Evolutionary conservation across 2,888 invertebrate species (phyloP).

Genomic region (Temnothorax ravouxi): DNA sequence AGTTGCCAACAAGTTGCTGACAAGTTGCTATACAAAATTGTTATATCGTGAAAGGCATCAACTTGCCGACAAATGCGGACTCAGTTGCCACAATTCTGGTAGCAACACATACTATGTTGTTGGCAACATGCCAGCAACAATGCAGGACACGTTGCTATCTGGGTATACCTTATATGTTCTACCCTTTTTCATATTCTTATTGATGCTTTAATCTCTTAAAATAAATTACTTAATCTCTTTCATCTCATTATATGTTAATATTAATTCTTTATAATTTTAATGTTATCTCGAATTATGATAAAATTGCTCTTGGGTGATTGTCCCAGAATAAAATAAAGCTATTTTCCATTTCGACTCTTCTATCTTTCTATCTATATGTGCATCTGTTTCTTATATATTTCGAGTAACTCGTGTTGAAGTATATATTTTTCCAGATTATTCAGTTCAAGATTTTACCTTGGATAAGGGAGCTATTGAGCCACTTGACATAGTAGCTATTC

Average conservation of each 20-base stretch:
- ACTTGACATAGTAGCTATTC: conserved; percentile 98
- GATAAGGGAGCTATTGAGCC: conserved; percentile 99
- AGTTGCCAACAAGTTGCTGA: no score
- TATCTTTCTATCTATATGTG: neutral
- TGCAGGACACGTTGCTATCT: no score
- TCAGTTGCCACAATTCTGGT: no score
- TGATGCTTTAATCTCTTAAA: no score
- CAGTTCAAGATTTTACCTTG: conserved; percentile 90
- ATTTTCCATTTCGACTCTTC: neutral
- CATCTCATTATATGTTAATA: neutral
- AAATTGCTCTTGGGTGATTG: neutral
- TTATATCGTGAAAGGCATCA: no score
- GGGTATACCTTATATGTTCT: no score
- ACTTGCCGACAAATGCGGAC: no score
- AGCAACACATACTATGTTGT: no score
- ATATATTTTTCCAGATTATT: neutral
- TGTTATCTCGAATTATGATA: neutral
- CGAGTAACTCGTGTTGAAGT: neutral
- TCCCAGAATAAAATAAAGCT: neutral
- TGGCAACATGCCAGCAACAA: no score
- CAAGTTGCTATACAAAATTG: no score
- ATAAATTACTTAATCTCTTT: neutral
- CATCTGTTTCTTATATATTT: neutral
- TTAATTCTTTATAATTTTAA: conserved; percentile 2
- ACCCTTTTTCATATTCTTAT: no score